Conservation (phyloP, 1,140 invertebrate species). For the Heliothis subflexa region DNA sequence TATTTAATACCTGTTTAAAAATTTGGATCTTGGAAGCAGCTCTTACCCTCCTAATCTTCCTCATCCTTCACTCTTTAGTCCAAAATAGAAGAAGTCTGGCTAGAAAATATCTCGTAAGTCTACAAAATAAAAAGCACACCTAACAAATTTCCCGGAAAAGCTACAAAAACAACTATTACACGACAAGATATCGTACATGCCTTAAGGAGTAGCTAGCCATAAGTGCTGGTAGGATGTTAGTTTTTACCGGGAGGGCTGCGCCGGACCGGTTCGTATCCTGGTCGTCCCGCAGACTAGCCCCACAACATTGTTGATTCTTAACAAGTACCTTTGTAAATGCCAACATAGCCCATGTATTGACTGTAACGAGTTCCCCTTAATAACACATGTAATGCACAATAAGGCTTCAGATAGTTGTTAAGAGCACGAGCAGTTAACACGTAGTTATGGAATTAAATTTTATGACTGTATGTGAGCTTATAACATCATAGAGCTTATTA, state of each 20-base stretch:
- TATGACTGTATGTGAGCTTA: no score
- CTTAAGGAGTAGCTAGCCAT: conserved; percentile 44
- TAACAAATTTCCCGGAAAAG: conserved; percentile 1
- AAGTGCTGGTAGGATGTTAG: conserved; percentile 59
- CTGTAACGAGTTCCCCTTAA: conserved; percentile 37
- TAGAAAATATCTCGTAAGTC: not conserved
- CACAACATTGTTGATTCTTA: conserved; percentile 65
- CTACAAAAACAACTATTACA: conserved; percentile 31
- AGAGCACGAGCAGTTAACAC: conserved; percentile 3
- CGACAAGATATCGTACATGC: conserved; percentile 34
- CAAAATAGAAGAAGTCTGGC: no score
- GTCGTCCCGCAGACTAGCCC: conserved; percentile 69
- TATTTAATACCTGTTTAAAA: no score
- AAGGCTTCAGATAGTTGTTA: conserved; percentile 28
- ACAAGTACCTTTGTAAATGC: conserved; percentile 51
- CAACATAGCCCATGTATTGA: conserved; percentile 34
- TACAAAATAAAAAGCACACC: not conserved
- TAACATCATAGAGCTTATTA: not conserved
- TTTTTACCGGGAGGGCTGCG: conserved; percentile 63
- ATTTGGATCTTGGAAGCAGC: no score
- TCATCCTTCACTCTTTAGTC: not conserved
- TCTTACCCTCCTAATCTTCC: no score
- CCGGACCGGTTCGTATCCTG: conserved; percentile 77
- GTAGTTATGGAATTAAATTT: no score
- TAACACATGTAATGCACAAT: conserved; percentile 33